Percentiles rank a stretch among this genome's conserved stretches.
These are phyloP conservation scores for Scaptodrosophila latifasciaeformis DNA, from an alignment of 2,888 invertebrate species.

Conservation along the genomic window DNA sequence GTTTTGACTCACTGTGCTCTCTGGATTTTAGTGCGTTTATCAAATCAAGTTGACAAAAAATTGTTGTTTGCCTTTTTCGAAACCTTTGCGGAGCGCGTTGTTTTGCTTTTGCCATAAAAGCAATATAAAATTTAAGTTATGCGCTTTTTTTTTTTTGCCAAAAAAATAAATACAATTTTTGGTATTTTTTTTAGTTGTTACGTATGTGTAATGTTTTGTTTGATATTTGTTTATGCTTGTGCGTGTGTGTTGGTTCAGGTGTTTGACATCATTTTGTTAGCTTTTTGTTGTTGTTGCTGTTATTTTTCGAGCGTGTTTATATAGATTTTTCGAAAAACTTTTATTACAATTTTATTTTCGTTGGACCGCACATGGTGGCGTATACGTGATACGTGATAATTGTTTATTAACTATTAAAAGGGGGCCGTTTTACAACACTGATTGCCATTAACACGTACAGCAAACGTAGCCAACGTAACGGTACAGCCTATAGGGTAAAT, in stretches of 20 bases:
- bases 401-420: constrained; percentile 10
- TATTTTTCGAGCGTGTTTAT: constrained; percentile 11
- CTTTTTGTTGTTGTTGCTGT: constrained; percentile 15
- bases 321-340: constrained; percentile 12
- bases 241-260: not conserved
- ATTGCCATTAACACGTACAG: constrained; percentile 4
- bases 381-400: constrained; percentile 21
- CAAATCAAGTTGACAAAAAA: constrained; percentile 31
- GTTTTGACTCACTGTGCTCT: constrained; percentile 48
- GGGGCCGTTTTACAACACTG: constrained; percentile 34
- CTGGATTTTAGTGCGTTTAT: constrained; percentile 15
- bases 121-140: too few species aligned
- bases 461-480: not conserved
- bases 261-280: constrained; percentile 52
- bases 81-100: too few species aligned
- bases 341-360: not conserved
- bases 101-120: constrained; percentile 30
- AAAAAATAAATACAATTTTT: not conserved
- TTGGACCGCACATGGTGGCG: constrained; percentile 15
- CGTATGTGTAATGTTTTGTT: constrained; percentile 11
- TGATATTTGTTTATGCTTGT: constrained; percentile 3
- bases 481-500: constrained; percentile 8
- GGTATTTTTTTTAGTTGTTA: not conserved
- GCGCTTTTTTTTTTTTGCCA: constrained; percentile 3
- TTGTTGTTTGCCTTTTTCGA: constrained; percentile 9